A percentile compares a stretch with the other conserved stretches of the same genome.
phyloP scores from a whole-genome alignment of 1,140 invertebrate genomes.

The Drosophila repleta region DNA sequence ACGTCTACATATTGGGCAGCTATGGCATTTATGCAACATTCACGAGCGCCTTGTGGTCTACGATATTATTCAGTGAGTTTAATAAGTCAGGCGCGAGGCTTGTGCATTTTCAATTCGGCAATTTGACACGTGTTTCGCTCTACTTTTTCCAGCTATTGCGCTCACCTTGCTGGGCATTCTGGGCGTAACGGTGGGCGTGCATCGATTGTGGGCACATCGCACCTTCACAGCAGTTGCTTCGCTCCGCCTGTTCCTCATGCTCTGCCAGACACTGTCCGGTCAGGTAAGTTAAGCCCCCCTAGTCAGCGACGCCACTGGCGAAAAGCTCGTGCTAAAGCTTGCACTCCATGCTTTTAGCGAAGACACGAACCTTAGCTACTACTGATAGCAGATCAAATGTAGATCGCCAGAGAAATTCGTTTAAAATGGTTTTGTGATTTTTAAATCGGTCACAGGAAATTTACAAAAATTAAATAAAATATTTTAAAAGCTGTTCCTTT shows the following conservation, averaged over 20 bases:
- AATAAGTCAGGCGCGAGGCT: slow-evolving; percentile 19
- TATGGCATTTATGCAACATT: slow-evolving; percentile 87
- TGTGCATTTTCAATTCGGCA: background rate
- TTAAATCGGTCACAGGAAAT: too few relatives aligned
- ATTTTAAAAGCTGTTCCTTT: background rate
- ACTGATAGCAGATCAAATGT: background rate
- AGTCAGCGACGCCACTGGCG: background rate
- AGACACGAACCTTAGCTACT: slow-evolving; percentile 48
- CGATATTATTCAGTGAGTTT: slow-evolving; percentile 87
- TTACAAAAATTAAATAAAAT: background rate
- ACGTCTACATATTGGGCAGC: slow-evolving; percentile 87
- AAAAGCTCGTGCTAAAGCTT: slow-evolving; percentile 27
- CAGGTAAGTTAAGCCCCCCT: slow-evolving; percentile 86
- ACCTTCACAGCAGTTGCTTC: slow-evolving; percentile 90
- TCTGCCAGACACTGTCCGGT: slow-evolving; percentile 92
- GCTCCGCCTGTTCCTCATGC: slow-evolving; percentile 90
- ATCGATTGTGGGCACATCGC: slow-evolving; percentile 95
- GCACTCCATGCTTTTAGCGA: slow-evolving; percentile 12
- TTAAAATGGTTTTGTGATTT: too few relatives aligned
- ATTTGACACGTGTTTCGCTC: background rate
- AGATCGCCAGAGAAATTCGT: too few relatives aligned
- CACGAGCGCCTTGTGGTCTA: slow-evolving; percentile 86
- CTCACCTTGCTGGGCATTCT: slow-evolving; percentile 87
- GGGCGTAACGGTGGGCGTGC: slow-evolving; percentile 93
- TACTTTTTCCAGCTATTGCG: slow-evolving; percentile 84